Evolutionary conservation across 2,113 vertebrate genomes (phyloP).

Genomic region (Hiodon tergisus): DNA sequence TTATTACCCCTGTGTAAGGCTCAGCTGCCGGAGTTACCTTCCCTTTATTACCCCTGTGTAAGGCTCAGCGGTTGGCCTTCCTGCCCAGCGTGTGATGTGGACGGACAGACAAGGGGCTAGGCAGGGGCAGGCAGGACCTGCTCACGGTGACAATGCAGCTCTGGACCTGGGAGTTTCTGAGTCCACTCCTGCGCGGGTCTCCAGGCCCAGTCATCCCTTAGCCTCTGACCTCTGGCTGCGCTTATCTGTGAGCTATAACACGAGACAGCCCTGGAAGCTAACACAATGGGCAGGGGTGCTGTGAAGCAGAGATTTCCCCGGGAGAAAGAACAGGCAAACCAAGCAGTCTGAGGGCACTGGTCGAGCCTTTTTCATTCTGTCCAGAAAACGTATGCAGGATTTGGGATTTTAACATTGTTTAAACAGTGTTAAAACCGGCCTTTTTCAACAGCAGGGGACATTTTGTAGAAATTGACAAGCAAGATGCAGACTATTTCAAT

Average conservation of each 20-base stretch:
- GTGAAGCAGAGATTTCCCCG: no score
- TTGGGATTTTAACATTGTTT: no score
- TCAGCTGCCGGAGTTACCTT: not conserved
- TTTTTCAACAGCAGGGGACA: no score
- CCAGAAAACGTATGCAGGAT: no score
- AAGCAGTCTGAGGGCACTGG: no score
- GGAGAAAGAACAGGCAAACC: no score
- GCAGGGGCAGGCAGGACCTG: not conserved
- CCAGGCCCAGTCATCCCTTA: constrained; percentile 59
- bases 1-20: not conserved
- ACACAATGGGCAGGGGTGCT: constrained; percentile 54
- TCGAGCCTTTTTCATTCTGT: no score
- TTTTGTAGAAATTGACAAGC: no score
- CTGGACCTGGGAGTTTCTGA: no score
- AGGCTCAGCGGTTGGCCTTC: not conserved
- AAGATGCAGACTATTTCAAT: no score
- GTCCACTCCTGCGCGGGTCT: no score
- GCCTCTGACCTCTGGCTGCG: constrained; percentile 63
- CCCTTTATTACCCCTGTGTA: not conserved
- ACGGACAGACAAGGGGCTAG: not conserved
- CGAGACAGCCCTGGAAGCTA: constrained; percentile 59
- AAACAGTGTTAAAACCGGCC: no score
- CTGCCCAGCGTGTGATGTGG: not conserved
- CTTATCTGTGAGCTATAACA: constrained; percentile 57
- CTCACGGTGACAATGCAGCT: not conserved